phyloP scores from a whole-genome alignment of 2,888 invertebrate species.

The Hemicrepidius hirtus region DNA sequence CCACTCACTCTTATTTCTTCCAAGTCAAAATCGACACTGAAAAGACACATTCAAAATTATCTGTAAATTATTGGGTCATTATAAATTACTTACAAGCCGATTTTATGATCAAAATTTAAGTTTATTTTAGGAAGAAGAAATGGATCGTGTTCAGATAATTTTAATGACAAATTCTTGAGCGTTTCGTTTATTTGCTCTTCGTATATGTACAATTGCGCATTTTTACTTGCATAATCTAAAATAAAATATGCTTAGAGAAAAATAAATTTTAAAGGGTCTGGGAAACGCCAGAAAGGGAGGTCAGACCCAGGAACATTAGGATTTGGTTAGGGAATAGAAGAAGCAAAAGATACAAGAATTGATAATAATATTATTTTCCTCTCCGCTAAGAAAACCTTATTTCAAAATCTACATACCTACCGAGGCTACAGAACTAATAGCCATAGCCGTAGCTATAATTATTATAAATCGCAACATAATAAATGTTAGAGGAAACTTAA shows the following conservation, averaged over 20 bases:
- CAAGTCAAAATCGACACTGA: background rate
- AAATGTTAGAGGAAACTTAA: too few relatives aligned
- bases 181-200: conserved; percentile 10
- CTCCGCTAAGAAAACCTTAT: too few relatives aligned
- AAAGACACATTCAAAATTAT: too few relatives aligned
- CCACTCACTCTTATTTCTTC: background rate
- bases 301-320: too few relatives aligned
- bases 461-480: background rate
- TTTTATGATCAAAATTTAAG: background rate
- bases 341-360: too few relatives aligned
- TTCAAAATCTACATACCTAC: background rate
- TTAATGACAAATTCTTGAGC: background rate
- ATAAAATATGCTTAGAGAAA: too few relatives aligned
- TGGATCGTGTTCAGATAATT: background rate
- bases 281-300: too few relatives aligned
- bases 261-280: too few relatives aligned
- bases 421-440: background rate
- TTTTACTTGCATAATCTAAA: background rate
- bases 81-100: background rate
- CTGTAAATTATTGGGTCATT: too few relatives aligned
- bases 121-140: background rate
- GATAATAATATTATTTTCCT: too few relatives aligned
- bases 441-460: background rate
- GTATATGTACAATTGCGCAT: background rate
- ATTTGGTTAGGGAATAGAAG: too few relatives aligned